phyloP scores from a whole-genome alignment of 2,797 vertebrate genomes.

The Coccyzus lansbergi region DNA sequence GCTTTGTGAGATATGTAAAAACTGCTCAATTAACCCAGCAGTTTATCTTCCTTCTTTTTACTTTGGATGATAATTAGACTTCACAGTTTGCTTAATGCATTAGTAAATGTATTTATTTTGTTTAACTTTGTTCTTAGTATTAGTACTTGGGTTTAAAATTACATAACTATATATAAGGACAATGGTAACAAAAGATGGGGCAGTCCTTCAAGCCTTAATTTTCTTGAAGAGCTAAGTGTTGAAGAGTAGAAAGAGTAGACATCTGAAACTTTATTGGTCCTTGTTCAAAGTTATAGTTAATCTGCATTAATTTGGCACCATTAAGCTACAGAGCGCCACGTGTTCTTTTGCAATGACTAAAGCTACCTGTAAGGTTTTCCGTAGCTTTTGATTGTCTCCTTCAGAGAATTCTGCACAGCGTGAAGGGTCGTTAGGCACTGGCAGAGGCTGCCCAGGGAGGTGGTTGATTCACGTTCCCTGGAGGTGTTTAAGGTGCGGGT shows the following conservation, averaged over 20 bases:
- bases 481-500: no score
- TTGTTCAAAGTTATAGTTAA: background rate
- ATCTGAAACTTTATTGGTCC: background rate
- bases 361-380: background rate
- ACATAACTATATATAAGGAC: background rate
- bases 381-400: background rate
- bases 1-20: background rate
- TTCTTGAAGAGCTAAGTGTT: background rate
- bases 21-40: background rate
- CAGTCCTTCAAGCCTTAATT: background rate
- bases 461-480: no score
- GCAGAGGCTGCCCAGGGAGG: no score
- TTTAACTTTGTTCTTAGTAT: background rate
- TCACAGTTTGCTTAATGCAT: background rate
- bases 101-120: background rate
- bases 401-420: background rate
- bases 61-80: background rate
- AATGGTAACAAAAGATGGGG: background rate
- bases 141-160: background rate
- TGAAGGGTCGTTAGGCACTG: no score
- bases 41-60: background rate
- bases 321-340: accelerated
- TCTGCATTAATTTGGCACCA: background rate
- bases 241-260: background rate
- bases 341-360: background rate